These are phyloP conservation scores for Gavia stellata DNA, from an alignment of 2,113 vertebrate species.

Conservation along the genomic window DNA sequence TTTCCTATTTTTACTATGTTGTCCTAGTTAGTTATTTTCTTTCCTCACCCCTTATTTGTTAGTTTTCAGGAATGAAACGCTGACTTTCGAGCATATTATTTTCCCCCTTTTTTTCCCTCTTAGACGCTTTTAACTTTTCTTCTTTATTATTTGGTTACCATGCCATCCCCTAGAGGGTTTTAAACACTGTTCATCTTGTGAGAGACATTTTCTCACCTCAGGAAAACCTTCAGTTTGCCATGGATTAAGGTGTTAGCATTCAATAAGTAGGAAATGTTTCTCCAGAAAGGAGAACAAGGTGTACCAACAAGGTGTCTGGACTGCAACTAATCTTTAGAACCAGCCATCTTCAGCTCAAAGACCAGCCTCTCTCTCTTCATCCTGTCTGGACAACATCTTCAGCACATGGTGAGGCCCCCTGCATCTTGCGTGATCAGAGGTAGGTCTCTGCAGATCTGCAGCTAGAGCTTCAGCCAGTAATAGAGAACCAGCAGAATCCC, in stretches of 20 bases:
- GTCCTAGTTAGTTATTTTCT: not conserved
- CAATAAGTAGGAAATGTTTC: not conserved
- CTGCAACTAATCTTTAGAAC: not conserved
- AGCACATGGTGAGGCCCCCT: not conserved
- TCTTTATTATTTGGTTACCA: not conserved
- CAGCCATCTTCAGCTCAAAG: not conserved
- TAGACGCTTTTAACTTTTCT: rapidly evolving
- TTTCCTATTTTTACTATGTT: not conserved
- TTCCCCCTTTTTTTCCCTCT: not conserved
- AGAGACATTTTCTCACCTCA: not conserved
- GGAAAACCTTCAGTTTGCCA: not conserved
- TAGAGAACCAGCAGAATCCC: not conserved
- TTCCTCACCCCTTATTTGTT: not conserved
- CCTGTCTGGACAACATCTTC: not conserved
- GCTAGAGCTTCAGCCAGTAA: not conserved
- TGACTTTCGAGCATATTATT: not conserved
- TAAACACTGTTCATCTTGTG: not conserved
- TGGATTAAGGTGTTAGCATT: not conserved
- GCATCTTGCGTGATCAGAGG: rapidly evolving
- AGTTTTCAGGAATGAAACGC: not conserved
- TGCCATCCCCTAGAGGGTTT: not conserved
- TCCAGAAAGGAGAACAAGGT: too few relatives aligned
- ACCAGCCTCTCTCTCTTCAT: not conserved
- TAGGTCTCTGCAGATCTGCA: not conserved
- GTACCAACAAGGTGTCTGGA: not conserved